Conservation (phyloP, 2,797 vertebrate genomes). For the Eidolon dupreanum region DNA sequence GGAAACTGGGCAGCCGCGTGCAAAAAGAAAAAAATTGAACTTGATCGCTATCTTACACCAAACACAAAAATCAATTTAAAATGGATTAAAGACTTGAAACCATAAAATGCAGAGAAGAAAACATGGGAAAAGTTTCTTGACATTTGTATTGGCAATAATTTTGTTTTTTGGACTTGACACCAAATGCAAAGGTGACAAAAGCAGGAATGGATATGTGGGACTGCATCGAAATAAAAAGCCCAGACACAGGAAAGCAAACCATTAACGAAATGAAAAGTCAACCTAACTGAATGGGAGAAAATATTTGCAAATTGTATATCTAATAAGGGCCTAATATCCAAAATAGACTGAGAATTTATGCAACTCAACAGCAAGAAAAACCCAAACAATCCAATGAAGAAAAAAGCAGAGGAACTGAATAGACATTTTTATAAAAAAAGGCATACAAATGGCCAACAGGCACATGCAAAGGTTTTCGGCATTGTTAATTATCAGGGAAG, state of each 20-base stretch:
- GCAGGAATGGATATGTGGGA: not conserved
- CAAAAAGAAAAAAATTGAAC: not conserved
- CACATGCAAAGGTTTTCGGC: not conserved
- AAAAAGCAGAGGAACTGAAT: not conserved
- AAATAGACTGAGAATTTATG: not conserved
- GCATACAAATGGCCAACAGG: not conserved
- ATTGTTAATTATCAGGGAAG: not conserved
- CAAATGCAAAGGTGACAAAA: not conserved
- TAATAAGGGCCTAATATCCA: not conserved
- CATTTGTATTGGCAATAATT: too few species aligned
- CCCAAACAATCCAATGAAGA: not conserved
- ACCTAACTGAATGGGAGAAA: not conserved
- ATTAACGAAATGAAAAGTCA: not conserved
- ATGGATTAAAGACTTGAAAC: not conserved
- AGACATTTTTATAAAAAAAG: not conserved
- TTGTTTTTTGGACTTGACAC: not conserved
- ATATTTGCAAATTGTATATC: not conserved
- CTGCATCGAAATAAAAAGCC: not conserved
- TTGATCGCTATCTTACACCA: too few species aligned
- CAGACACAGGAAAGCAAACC: not conserved
- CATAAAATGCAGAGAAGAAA: not conserved
- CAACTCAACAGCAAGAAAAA: not conserved
- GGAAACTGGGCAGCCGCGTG: not conserved
- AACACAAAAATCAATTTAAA: not conserved
- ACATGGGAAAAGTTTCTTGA: not conserved